Conservation (phyloP, 2,113 vertebrate genomes). For the Myanophis thanlyinensis region DNA sequence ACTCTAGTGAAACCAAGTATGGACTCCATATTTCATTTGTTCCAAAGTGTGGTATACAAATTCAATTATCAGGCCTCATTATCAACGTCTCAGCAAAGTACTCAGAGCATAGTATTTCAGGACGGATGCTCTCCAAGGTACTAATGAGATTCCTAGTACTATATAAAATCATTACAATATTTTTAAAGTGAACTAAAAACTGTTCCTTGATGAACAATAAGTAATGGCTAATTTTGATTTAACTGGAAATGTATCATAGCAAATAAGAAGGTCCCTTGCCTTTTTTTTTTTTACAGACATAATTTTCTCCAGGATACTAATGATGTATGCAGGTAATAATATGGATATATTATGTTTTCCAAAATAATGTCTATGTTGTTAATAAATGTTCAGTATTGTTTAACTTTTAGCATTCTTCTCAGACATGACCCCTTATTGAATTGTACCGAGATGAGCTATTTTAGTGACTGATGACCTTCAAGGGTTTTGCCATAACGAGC, state of each 20-base stretch:
- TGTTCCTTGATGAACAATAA: neutral
- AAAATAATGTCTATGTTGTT: neutral
- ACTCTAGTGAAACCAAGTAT: neutral
- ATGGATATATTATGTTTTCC: neutral
- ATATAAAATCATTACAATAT: neutral
- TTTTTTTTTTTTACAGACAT: neutral
- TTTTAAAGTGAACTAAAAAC: neutral
- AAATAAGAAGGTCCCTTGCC: neutral
- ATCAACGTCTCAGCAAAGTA: neutral
- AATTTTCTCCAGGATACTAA: neutral
- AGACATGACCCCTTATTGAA: neutral
- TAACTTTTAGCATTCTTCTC: neutral
- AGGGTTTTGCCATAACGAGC: neutral
- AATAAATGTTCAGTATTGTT: neutral
- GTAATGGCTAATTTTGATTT: neutral
- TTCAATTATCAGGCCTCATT: neutral
- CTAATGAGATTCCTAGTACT: neutral
- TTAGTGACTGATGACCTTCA: neutral
- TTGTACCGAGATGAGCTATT: neutral
- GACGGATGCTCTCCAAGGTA: constrained; percentile 30
- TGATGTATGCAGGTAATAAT: neutral
- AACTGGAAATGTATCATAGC: neutral
- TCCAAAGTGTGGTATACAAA: neutral
- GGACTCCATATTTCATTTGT: neutral
- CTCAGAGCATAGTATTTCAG: neutral